Percentiles rank a stretch among this genome's conserved stretches.
Conservation (phyloP, 1,140 invertebrate genomes). For the Odontomachus brunneus region DNA sequence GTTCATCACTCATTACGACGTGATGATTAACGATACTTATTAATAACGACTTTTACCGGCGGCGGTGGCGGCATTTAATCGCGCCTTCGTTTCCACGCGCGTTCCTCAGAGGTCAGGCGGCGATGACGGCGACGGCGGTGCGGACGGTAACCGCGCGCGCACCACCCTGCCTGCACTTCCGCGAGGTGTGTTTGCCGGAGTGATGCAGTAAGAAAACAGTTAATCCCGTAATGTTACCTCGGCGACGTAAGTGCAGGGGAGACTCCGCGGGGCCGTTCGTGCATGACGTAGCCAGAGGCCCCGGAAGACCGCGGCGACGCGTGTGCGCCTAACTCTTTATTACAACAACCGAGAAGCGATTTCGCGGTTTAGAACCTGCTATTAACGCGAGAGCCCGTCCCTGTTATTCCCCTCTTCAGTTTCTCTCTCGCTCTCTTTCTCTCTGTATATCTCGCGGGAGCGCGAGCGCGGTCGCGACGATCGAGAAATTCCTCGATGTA, state of each 20-base stretch:
- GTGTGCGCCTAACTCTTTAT: conserved; percentile 48
- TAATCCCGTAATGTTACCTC: conserved; percentile 56
- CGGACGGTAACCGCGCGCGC: neutral
- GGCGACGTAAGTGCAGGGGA: conserved; percentile 43
- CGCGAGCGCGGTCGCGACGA: conserved; percentile 38
- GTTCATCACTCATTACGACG: neutral
- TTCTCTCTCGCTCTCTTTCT: neutral
- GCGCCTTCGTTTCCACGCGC: neutral
- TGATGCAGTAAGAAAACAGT: conserved; percentile 34
- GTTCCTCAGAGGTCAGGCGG: neutral
- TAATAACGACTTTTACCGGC: neutral
- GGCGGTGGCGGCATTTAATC: neutral
- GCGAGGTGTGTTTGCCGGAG: conserved; percentile 1
- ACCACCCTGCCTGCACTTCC: conserved; percentile 1
- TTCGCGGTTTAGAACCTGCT: conserved; percentile 55
- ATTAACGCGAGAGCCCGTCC: conserved; percentile 38
- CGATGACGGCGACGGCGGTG: neutral
- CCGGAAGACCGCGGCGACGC: conserved; percentile 45
- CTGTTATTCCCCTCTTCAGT: too few species aligned
- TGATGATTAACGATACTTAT: neutral
- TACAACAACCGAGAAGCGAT: conserved; percentile 57
- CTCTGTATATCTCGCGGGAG: conserved; percentile 34
- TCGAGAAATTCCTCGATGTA: conserved; percentile 44
- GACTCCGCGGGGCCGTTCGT: conserved; percentile 35
- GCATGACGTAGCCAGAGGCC: conserved; percentile 50